Evolutionary conservation across 2,888 invertebrate species (phyloP).

Genomic region (Lottia scabra): DNA sequence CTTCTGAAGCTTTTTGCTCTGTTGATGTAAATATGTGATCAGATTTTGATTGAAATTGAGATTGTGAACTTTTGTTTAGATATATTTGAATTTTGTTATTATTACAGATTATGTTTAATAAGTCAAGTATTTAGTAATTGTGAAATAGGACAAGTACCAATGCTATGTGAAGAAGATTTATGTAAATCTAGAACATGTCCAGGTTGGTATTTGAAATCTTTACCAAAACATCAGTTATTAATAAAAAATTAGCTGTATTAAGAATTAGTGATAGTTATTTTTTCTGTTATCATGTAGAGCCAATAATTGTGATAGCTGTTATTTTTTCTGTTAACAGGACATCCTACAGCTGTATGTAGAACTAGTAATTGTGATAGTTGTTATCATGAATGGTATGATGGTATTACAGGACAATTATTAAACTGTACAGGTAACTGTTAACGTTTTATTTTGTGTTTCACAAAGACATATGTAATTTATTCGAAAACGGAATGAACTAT

Average conservation of each 20-base stretch:
- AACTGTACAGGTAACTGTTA: conserved; percentile 44
- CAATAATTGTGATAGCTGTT: conserved; percentile 55
- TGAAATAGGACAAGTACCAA: conserved; percentile 49
- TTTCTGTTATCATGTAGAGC: conserved; percentile 42
- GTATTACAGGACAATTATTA: conserved; percentile 43
- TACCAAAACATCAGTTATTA: no score
- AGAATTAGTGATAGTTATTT: conserved; percentile 53
- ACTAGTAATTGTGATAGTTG: conserved; percentile 55
- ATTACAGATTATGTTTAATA: conserved; percentile 55
- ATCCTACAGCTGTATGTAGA: conserved; percentile 55
- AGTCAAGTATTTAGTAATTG: conserved; percentile 57
- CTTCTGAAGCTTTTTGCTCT: no score
- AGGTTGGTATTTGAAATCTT: conserved; percentile 34
- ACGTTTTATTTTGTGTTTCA: no score
- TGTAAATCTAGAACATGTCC: conserved; percentile 52
- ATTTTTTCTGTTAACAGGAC: conserved; percentile 35
- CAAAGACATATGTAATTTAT: no score
- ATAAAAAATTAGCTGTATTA: conserved; percentile 56
- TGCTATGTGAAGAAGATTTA: conserved; percentile 49
- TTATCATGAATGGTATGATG: conserved; percentile 56
- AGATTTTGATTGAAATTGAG: background rate
- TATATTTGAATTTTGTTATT: background rate
- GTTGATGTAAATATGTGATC: no score
- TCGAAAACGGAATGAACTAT: no score
- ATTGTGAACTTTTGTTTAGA: background rate